Conservation (phyloP, 2,888 invertebrate genomes). For the Chironomus riparius region DNA sequence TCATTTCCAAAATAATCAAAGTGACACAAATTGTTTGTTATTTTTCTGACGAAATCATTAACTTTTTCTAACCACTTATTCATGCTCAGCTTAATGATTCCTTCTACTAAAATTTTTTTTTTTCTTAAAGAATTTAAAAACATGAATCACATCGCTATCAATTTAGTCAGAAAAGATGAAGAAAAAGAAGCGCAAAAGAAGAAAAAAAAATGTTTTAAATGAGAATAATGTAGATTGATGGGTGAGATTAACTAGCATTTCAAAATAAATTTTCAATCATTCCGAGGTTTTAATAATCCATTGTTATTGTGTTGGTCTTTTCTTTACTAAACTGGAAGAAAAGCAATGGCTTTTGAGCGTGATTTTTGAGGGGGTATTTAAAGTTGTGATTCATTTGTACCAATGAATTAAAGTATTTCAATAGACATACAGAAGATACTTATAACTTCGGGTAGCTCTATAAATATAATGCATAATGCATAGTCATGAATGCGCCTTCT, state of each 20-base stretch:
- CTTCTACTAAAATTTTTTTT: neutral
- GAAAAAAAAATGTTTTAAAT: neutral
- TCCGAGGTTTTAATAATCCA: slow-evolving; percentile 5
- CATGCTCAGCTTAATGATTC: no score
- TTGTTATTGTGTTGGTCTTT: slow-evolving; percentile 10
- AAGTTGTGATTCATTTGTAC: no score
- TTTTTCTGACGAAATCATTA: neutral
- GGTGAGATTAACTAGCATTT: slow-evolving; percentile 20
- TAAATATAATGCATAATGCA: neutral
- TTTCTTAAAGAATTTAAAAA: neutral
- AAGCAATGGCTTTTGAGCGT: no score
- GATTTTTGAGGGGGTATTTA: no score
- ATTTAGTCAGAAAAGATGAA: neutral
- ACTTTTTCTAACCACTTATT: neutral
- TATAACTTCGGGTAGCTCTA: no score
- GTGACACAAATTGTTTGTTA: neutral
- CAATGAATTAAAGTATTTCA: no score
- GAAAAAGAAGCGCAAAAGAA: neutral
- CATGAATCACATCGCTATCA: neutral
- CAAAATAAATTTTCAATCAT: slow-evolving; percentile 27
- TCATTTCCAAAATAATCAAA: neutral
- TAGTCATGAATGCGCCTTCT: no score
- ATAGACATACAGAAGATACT: no score
- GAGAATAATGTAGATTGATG: slow-evolving; percentile 25
- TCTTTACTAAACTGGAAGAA: neutral